phyloP scores from a whole-genome alignment of 1,140 invertebrate genomes.

The Cryptotermes secundus region DNA sequence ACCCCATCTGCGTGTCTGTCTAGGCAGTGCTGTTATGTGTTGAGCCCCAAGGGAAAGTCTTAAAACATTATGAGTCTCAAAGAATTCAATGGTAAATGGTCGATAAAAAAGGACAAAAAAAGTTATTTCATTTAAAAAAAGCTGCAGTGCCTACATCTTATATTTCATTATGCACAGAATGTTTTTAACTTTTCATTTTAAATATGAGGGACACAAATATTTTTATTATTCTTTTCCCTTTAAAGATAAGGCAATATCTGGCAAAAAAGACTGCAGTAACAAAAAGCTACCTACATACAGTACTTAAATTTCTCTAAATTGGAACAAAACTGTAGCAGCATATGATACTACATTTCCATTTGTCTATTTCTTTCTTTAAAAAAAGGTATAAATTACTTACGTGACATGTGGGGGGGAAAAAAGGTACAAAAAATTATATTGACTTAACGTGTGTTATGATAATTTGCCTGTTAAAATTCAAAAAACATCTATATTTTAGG shows the following conservation, averaged over 20 bases:
- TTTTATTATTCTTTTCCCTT: constrained; percentile 15
- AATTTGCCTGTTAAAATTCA: constrained; percentile 3
- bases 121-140: constrained; percentile 3
- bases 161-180: not conserved
- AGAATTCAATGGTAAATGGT: constrained; percentile 14
- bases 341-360: not conserved
- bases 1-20: not conserved
- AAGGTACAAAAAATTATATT: constrained; percentile 1
- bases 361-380: constrained; percentile 4
- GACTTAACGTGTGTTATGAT: not conserved
- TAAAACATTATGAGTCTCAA: constrained; percentile 16
- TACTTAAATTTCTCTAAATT: constrained; percentile 20
- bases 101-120: constrained; percentile 16
- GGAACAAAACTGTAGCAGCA: constrained; percentile 9
- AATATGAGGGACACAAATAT: not conserved
- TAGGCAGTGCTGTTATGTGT: not conserved
- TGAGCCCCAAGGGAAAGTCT: not conserved
- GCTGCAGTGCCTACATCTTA: not conserved
- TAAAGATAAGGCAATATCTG: constrained; percentile 14
- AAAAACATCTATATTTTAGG: not conserved
- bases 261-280: constrained; percentile 8
- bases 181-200: not conserved
- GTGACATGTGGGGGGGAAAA: not conserved
- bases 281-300: constrained; percentile 3
- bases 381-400: constrained; percentile 8